phyloP scores from a whole-genome alignment of 2,113 vertebrate species.

The Columba janthina region DNA sequence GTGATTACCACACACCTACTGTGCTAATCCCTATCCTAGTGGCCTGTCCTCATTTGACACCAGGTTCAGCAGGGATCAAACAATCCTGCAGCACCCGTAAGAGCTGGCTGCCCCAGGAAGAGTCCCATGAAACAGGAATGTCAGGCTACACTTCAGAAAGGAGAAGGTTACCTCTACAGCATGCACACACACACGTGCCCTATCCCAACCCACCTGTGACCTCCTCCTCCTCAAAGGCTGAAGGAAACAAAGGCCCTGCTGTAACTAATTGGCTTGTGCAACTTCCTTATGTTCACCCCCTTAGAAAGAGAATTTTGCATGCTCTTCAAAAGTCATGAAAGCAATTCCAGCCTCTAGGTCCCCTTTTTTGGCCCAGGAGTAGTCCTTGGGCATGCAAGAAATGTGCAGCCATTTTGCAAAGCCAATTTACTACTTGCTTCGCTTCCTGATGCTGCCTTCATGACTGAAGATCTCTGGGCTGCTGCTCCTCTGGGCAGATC shows the following conservation, averaged over 20 bases:
- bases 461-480: background rate
- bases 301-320: background rate
- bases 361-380: rapidly evolving
- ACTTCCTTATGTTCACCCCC: background rate
- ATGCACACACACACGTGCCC: rapidly evolving
- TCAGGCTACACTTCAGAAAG: background rate
- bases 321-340: background rate
- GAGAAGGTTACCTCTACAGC: background rate
- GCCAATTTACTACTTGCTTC: background rate
- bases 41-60: background rate
- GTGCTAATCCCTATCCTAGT: rapidly evolving
- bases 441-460: background rate
- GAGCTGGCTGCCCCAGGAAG: background rate
- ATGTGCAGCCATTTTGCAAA: background rate
- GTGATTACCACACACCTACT: rapidly evolving
- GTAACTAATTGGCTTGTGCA: background rate
- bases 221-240: background rate
- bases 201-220: background rate
- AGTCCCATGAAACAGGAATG: background rate
- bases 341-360: rapidly evolving
- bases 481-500: background rate
- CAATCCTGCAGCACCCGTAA: background rate
- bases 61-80: background rate
- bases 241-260: background rate
- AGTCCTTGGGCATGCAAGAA: background rate